Evolutionary conservation across 2,797 vertebrate genomes (phyloP).

Genomic region (Garrulus glandarius): DNA sequence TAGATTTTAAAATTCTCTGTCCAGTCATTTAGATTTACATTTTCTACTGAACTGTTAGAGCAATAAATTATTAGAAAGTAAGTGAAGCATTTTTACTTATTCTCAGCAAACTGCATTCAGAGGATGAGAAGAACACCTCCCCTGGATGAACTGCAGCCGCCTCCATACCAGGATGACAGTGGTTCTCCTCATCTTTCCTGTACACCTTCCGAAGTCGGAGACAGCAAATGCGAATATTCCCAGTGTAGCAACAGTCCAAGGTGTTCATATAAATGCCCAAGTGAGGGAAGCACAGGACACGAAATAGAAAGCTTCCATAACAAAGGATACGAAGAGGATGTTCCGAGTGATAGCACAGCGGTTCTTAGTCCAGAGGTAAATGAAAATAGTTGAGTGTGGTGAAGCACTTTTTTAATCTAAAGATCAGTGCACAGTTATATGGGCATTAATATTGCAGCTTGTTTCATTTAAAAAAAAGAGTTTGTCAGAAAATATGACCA

Average conservation of each 20-base stretch:
- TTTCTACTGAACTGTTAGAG: neutral
- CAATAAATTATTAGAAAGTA: neutral
- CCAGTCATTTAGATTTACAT: neutral
- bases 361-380: constrained; percentile 94
- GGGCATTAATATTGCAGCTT: neutral
- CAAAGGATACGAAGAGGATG: constrained; percentile 95
- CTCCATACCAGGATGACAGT: constrained; percentile 94
- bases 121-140: constrained; percentile 95
- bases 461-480: neutral
- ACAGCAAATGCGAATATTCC: constrained; percentile 90
- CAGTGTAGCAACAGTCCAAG: constrained; percentile 90
- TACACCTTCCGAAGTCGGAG: constrained; percentile 90
- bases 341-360: constrained; percentile 94
- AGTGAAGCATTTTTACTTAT: constrained; percentile 65
- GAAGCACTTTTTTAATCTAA: neutral
- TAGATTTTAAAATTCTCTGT: neutral
- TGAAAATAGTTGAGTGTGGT: neutral
- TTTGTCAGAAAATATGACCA: neutral
- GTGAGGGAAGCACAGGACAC: constrained; percentile 85
- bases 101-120: constrained; percentile 92
- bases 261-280: constrained; percentile 91
- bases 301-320: constrained; percentile 91
- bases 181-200: constrained; percentile 93
- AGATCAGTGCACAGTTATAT: neutral
- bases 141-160: constrained; percentile 93